Conservation (phyloP, 2,888 invertebrate species). For the Drosophila yooni region DNA sequence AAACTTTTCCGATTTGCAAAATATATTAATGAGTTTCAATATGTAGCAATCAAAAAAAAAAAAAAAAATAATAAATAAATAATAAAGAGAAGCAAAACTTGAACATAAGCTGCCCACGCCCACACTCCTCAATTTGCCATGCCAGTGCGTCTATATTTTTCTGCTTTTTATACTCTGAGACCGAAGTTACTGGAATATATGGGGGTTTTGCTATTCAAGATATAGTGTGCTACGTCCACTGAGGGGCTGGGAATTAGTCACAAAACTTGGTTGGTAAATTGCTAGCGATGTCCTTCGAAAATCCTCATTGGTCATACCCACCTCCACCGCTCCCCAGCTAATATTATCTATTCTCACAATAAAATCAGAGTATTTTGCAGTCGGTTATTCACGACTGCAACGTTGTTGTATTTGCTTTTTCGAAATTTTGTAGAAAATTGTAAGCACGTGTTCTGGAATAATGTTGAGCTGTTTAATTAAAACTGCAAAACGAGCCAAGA, state of each 20-base stretch:
- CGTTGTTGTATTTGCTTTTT: neutral
- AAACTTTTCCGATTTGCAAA: constrained; percentile 34
- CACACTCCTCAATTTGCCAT: constrained; percentile 7
- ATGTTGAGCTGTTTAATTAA: constrained; percentile 40
- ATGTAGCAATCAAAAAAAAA: constrained; percentile 43
- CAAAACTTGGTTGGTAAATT: neutral
- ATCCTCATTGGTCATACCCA: neutral
- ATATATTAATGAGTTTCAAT: constrained; percentile 59
- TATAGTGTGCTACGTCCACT: neutral
- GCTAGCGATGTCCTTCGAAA: neutral
- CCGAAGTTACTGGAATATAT: neutral
- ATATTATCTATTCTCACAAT: neutral
- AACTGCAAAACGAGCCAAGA: constrained; percentile 23
- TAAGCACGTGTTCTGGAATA: constrained; percentile 34
- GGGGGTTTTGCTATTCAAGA: neutral
- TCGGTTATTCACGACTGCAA: neutral
- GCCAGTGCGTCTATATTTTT: constrained; percentile 8
- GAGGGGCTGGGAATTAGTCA: neutral
- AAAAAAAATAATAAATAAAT: neutral
- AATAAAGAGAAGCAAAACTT: constrained; percentile 15
- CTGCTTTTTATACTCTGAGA: neutral
- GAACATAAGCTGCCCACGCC: constrained; percentile 18
- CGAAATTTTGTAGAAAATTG: constrained; percentile 10
- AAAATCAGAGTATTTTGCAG: neutral
- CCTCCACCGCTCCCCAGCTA: neutral